These are phyloP conservation scores for Schrankia costaestrigalis DNA, from an alignment of 2,888 invertebrate species.

Conservation along the genomic window DNA sequence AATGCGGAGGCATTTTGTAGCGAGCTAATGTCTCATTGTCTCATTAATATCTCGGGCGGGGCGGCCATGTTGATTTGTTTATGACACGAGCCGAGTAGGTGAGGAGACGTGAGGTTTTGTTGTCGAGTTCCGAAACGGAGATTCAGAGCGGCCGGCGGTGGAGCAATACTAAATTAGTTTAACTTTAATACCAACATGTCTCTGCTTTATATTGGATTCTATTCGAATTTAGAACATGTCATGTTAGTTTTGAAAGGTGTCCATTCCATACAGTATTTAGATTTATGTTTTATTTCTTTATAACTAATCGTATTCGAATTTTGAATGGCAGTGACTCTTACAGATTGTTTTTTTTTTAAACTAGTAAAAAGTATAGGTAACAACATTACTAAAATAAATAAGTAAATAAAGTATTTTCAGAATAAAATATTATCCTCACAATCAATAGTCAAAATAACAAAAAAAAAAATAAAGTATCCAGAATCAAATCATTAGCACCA, in stretches of 20 bases:
- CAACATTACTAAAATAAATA: too few relatives aligned
- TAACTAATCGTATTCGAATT: too few relatives aligned
- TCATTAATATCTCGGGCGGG: conserved; percentile 78
- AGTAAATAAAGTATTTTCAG: too few relatives aligned
- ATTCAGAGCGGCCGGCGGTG: conserved; percentile 19
- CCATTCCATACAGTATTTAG: too few relatives aligned
- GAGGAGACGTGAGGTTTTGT: conserved; percentile 54
- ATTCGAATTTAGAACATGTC: neutral
- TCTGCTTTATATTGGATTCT: conserved; percentile 15
- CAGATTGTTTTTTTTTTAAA: too few relatives aligned
- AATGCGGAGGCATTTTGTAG: conserved; percentile 81
- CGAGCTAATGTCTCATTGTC: conserved; percentile 80
- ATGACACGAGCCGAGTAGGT: conserved; percentile 67
- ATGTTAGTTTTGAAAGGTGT: neutral
- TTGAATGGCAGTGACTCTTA: too few relatives aligned
- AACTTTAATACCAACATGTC: conserved; percentile 11
- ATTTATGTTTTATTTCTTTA: too few relatives aligned
- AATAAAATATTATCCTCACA: too few relatives aligned
- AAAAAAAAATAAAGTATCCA: conserved; percentile 44
- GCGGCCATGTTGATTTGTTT: conserved; percentile 80
- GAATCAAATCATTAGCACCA: conserved; percentile 70
- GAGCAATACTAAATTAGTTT: conserved; percentile 25
- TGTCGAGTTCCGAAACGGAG: conserved; percentile 38
- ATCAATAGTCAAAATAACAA: conserved; percentile 4
- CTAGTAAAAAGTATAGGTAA: too few relatives aligned